Evolutionary conservation across 1,140 invertebrate species (phyloP), one percentile per base, ranked within the genome.

Genomic region (Spodoptera litura): DNA sequence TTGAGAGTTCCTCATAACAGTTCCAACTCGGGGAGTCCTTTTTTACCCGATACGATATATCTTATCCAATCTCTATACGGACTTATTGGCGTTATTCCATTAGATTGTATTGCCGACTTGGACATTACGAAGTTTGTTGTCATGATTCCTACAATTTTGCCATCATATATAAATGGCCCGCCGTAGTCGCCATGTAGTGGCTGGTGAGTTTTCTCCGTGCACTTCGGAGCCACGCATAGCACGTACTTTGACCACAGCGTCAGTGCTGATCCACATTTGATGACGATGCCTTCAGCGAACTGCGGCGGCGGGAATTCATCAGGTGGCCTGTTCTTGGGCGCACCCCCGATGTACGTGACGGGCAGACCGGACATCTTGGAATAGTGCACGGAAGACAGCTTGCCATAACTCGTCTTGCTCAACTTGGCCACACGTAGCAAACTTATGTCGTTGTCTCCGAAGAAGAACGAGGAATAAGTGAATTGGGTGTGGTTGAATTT

Each of bases 381-480:
- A 51, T 68, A 31, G 20, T 68, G 44, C 13, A 68, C 51, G 13
- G 8, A 8, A 6, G 64, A 52, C 44, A 68, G 9, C 12, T 49
- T 68, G 4, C 64, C 64, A 27, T 68, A 68, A 9, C 2, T n/a
- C 9, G 38, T 5, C 49, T 51, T 4, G 3, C 4, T 6, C 25
- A 68, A 5, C 8, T 52, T 68, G 5, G 4, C 25, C 25, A 51
- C 20, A 27, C 44, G 8, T 11, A 68, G 13, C 11, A 68, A 10
- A 25, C 64, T 68, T 25, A 68, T n/a, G 12, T 68, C 64, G 49
- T 68, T 25, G 11, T 68, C 64, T 6, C 64, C 64, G 15, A 68
- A 68, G 64, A 68, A 68, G 49, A 13, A 68, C 1, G 44, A 44
- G 6, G 15, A 20, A 6, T 25, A 4, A 6, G 15, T 52, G 44